Evolutionary conservation across 2,113 vertebrate species (phyloP).

Genomic region (Gobio gobio): DNA sequence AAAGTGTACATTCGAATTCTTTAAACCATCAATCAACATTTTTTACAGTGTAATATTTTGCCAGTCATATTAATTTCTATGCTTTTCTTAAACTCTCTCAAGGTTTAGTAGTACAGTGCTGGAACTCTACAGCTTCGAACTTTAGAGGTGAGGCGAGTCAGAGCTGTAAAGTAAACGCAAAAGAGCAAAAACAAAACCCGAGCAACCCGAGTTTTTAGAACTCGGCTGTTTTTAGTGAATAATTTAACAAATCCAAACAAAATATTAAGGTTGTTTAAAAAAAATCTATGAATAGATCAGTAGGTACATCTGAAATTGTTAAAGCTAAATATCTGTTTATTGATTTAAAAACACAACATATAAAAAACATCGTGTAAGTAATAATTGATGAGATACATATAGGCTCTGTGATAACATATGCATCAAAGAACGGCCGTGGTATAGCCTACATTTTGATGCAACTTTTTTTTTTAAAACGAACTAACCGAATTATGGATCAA

Average conservation of each 20-base stretch:
- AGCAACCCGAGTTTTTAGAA: slow-evolving; percentile 50
- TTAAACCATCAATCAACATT: background rate
- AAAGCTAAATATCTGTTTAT: slow-evolving; percentile 68
- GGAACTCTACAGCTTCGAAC: background rate
- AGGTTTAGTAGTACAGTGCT: background rate
- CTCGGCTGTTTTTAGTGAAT: slow-evolving; percentile 63
- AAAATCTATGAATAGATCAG: slow-evolving; percentile 69
- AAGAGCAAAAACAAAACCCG: background rate
- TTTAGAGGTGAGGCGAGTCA: background rate
- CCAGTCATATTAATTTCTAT: background rate
- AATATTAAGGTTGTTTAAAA: slow-evolving; percentile 62
- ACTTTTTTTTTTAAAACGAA: background rate
- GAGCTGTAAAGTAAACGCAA: slow-evolving; percentile 1
- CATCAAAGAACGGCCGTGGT: slow-evolving; percentile 63
- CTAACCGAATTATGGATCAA: slow-evolving; percentile 25
- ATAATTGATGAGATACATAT: slow-evolving; percentile 73
- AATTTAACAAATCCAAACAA: slow-evolving; percentile 62
- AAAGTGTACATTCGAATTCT: background rate
- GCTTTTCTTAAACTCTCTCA: background rate
- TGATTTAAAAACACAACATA: slow-evolving; percentile 76
- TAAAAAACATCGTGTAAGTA: slow-evolving; percentile 73
- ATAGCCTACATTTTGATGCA: slow-evolving; percentile 24
- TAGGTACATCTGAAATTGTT: slow-evolving; percentile 75
- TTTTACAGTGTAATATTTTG: background rate
- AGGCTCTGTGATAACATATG: slow-evolving; percentile 63